Evolutionary conservation across 2,797 vertebrate species (phyloP).

Genomic region (Vultur gryphus): DNA sequence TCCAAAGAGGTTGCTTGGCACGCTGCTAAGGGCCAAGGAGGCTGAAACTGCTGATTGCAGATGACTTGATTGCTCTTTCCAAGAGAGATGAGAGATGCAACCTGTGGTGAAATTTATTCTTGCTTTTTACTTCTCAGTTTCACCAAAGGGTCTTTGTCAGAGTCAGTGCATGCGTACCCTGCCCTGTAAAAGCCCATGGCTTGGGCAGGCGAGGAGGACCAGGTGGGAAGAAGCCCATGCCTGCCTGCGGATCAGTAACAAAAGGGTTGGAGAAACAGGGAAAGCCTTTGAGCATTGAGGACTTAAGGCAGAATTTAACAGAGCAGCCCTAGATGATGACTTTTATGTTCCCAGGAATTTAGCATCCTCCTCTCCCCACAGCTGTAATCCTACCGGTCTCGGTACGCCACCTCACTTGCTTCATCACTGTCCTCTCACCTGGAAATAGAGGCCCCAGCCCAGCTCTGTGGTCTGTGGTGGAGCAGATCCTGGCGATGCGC

Average conservation of each 20-base stretch:
- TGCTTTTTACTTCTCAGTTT: background rate
- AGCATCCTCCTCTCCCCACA: background rate
- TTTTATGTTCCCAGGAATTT: background rate
- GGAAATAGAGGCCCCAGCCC: background rate
- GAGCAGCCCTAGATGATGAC: background rate
- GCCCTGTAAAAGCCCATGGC: background rate
- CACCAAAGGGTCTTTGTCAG: background rate
- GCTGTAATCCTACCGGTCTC: background rate
- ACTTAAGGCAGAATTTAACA: background rate
- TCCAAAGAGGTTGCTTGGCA: slow-evolving; percentile 22
- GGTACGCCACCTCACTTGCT: accelerated
- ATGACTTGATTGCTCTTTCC: slow-evolving; percentile 35
- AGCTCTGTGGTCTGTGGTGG: background rate
- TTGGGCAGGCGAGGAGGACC: background rate
- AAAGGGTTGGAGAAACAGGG: background rate
- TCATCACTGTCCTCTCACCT: background rate
- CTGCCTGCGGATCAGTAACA: background rate
- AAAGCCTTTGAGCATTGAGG: background rate
- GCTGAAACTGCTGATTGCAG: background rate
- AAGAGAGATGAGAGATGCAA: background rate
- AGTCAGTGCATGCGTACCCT: background rate
- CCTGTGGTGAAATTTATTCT: background rate
- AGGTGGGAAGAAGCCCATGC: background rate
- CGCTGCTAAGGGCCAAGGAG: background rate
- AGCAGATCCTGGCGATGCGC: background rate